Percentiles rank a stretch among this genome's conserved stretches.
These are phyloP conservation scores for Fragum sueziense DNA, from an alignment of 2,888 invertebrate genomes.

Conservation along the genomic window DNA sequence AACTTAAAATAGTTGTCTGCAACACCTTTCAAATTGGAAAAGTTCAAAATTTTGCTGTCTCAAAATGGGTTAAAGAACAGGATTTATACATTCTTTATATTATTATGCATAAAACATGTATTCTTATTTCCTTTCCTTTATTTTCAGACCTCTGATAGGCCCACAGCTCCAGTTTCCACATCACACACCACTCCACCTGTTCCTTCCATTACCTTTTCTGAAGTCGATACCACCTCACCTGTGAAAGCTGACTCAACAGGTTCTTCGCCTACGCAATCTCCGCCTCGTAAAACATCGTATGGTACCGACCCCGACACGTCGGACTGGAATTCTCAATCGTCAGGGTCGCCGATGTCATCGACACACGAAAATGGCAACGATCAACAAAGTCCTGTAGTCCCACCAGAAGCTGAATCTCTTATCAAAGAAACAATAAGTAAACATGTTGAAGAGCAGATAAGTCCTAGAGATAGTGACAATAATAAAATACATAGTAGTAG, in stretches of 20 bases:
- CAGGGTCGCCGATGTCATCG: slow-evolving; percentile 58
- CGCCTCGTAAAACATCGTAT: slow-evolving; percentile 35
- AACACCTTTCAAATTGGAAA: not conserved
- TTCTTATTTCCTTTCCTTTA: not conserved
- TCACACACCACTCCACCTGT: slow-evolving; percentile 25
- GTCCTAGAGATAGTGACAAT: slow-evolving; percentile 51
- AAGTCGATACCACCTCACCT: slow-evolving; percentile 18
- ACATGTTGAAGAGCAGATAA: slow-evolving; percentile 64
- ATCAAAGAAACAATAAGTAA: slow-evolving; percentile 68
- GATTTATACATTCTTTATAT: no score
- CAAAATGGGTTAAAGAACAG: not conserved
- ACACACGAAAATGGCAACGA: slow-evolving; percentile 47
- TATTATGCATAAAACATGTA: not conserved
- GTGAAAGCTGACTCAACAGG: not conserved
- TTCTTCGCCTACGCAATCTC: slow-evolving; percentile 57
- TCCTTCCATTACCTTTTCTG: slow-evolving; percentile 50
- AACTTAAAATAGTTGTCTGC: not conserved
- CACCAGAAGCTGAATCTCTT: slow-evolving; percentile 59
- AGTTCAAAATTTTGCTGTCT: not conserved
- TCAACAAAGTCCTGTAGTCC: slow-evolving; percentile 36
- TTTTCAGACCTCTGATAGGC: slow-evolving; percentile 30
- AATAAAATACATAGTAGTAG: slow-evolving; percentile 49
- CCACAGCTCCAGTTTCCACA: not conserved
- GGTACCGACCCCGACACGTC: slow-evolving; percentile 57
- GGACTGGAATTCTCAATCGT: slow-evolving; percentile 59